Evolutionary conservation across 2,888 invertebrate species (phyloP).

Genomic region (Theretra japonica): DNA sequence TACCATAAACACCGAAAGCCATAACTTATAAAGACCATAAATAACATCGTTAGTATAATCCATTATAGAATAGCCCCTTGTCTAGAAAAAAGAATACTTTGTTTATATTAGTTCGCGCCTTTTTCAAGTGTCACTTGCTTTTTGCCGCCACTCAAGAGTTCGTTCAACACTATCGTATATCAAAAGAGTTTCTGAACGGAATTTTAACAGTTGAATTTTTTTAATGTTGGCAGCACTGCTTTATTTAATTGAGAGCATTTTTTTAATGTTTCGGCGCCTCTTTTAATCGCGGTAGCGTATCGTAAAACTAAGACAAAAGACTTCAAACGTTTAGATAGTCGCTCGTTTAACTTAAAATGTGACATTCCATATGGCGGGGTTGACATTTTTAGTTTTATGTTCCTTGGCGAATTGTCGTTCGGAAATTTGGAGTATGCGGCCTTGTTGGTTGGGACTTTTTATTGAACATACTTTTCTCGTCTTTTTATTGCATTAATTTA

Average conservation of each 20-base stretch:
- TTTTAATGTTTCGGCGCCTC: slow-evolving; percentile 31
- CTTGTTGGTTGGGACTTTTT: slow-evolving; percentile 47
- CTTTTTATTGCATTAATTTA: neutral
- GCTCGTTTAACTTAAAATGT: slow-evolving; percentile 51
- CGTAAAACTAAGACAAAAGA: slow-evolving; percentile 64
- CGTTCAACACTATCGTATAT: slow-evolving; percentile 82
- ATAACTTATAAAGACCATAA: slow-evolving; percentile 29
- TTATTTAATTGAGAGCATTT: slow-evolving; percentile 56
- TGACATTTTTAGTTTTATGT: slow-evolving; percentile 74
- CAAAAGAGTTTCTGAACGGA: slow-evolving; percentile 69
- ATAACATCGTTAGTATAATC: slow-evolving; percentile 26
- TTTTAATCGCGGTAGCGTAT: slow-evolving; percentile 31
- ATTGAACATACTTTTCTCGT: slow-evolving; percentile 12
- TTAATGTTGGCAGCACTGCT: slow-evolving; percentile 78
- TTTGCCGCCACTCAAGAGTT: slow-evolving; percentile 72
- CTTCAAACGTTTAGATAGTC: slow-evolving; percentile 76
- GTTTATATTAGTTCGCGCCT: slow-evolving; percentile 82
- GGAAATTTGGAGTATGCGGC: slow-evolving; percentile 37
- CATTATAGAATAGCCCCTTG: slow-evolving; percentile 44
- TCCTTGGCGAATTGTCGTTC: slow-evolving; percentile 52
- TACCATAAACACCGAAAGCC: slow-evolving; percentile 4
- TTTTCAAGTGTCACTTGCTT: slow-evolving; percentile 84
- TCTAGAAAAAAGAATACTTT: slow-evolving; percentile 67
- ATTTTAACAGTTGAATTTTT: slow-evolving; percentile 56
- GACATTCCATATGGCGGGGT: slow-evolving; percentile 74